Evolutionary conservation across 2,113 vertebrate genomes (phyloP), one percentile per base, ranked within the genome.

Genomic region (Protobothrops mucrosquamatus): DNA sequence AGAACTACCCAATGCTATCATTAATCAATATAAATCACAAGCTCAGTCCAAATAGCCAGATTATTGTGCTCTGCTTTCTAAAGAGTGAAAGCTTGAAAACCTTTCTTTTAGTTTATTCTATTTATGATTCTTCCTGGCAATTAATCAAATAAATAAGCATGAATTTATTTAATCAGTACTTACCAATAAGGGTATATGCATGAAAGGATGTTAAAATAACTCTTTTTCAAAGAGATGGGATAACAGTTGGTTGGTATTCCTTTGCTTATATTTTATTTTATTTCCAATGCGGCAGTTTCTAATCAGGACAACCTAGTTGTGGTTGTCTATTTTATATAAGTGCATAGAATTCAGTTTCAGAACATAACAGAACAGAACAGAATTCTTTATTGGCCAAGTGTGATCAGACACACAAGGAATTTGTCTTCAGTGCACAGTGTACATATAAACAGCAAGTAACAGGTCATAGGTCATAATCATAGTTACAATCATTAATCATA

Each of bases 121-220:
- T 26, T 51, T 56, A 39, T 74, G 64, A 9, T 54, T 85, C 34
- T 56, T 46, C 34, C 29, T 46, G 15, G 52, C 52, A 91, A 85
- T 20, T 29, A 46, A 91, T 39, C 24, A 91, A 59, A 91, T 59
- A 20, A 91, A 91, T 15, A 93, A 43, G 88, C 46, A 87, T 87
- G 39, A 26, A 43, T 43, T 43, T 43, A 43, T 43, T 43, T 43
- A 43, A 43, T 43, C 43, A 43, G 43, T 2, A 43, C 43, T 43
- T 43, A 43, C 43, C 43, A 43, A 43, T 43, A 43, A 43, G 43
- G 43, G 43, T 43, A 43, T 43, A 43, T 43, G 43, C 43, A 43
- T 43, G 43, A 34, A 61, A 59, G 46, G 15, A 88, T 88, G 14
- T 57, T 22, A 34, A 23, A 57, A 57, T 23, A 43, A 23, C 10